Base-by-base conservation (phyloP, 2,888 invertebrate species). In the Lepeophtheirus nordmannii region DNA sequence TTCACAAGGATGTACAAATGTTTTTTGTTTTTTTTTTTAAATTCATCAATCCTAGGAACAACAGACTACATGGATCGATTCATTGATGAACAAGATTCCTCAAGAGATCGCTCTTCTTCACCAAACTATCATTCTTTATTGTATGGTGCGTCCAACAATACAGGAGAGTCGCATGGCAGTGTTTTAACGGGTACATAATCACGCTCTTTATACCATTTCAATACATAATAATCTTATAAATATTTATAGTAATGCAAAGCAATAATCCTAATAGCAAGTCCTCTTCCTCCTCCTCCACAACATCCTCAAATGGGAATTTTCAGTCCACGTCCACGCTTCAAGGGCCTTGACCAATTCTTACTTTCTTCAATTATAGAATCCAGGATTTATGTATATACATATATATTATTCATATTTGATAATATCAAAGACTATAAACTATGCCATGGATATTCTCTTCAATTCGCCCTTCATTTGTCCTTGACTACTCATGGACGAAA, bases 51-150 rank as follows among this genome's bases (percentile, higher is more conserved):
- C 30, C 65, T 57, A 68, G 53, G 22, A 70, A 72, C 11, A 71
- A 78, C 77, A 53, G 78, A 78, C 71, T 77, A 77, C 68, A 77
- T 77, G 77, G 78, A 78, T 69, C 72, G 77, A 39, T 78, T 78
- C 70, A 70, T 78, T 65, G 72, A 72, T 66, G 77, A 78, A 67
- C 76, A 76, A 68, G 76, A 77, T 14, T 37, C 61, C 14, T 73
- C 22, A 74, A 75, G 65, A 10, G 58, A 65, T 58, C 56, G 58
- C 10, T 58, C 58, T 39, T 84, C 86, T 37, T 86, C 86, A 14
- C 86, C 86, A 0, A 84, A 83, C 71, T 79, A 83, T 58, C 81
- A 82, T 69, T 76, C 76, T 12, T 71, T 78, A 12, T 73, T 78
- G 8, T 76, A 75, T 67, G 76, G 76, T 5, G 53, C 53, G 5